Base-by-base conservation (phyloP, 92 coral and sea anemone genomes). In the Porites divaricata region DNA sequence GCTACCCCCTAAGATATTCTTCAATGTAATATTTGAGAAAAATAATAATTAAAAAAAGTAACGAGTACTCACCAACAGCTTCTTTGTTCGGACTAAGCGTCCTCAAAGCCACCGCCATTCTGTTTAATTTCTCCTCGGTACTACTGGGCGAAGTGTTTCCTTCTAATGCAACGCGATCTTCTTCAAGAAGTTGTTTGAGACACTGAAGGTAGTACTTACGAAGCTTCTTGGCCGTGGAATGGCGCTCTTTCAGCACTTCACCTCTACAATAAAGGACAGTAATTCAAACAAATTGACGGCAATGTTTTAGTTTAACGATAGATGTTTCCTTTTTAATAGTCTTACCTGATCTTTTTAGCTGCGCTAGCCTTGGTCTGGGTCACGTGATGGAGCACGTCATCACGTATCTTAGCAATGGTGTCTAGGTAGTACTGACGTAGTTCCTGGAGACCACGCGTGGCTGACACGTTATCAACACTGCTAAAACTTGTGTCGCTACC, bases 221-320 rank as follows among this genome's bases (percentile, higher is more conserved):
- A 67, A 96, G 90, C 63, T 92, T 93, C 87, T 96, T 96, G 62
- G 99, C 96, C 10, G 99, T 96, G 19, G 93, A 85, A 50, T 96
- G 99, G n/a, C 98, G 98, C 61, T 96, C 99, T 76, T 95, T 96
- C 66, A 92, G 72, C 50, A 94, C 98, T 82, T 96, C 99, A 65
- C 85, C 85, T 80, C 99, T 96, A 52, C 28, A 69, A 15, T 8
- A 2, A 72, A 53, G 28, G 16, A 75, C 8, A 67, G 48, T 10
- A 16, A 13, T 19, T 10, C 41, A 52, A n/a, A 75, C n/a, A 61
- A n/a, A 22, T 57, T 75, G 16, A 16, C 24, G 17, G 11, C 67
- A 75, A 9, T 12, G 7, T 50, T 51, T 51, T 51, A 12, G 56
- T 51, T 54, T 1, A 54, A 54, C 59, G 12, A 11, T 15, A 8